These are phyloP conservation scores for Cherax quadricarinatus DNA, from an alignment of 1,140 invertebrate genomes.

Conservation along the genomic window DNA sequence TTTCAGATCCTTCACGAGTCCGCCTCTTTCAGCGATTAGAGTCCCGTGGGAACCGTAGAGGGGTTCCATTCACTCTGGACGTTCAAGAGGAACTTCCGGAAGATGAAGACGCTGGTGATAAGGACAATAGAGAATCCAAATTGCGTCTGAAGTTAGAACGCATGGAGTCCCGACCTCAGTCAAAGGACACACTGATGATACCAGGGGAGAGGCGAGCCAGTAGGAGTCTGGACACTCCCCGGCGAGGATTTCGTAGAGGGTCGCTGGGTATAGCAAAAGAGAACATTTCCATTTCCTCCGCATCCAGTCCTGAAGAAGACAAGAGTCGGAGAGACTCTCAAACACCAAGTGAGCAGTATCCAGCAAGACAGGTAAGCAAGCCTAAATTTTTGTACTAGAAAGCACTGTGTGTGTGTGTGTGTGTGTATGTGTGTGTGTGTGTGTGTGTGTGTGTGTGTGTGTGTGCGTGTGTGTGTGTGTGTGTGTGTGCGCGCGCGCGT, in stretches of 20 bases:
- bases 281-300: conserved; percentile 23
- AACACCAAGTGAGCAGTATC: not conserved
- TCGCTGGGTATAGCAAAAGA: not conserved
- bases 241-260: conserved; percentile 20
- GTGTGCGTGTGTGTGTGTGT: too few relatives aligned
- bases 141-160: not conserved
- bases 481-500: too few relatives aligned
- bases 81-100: conserved; percentile 38
- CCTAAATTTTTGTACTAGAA: not conserved
- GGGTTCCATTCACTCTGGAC: conserved; percentile 10
- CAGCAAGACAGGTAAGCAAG: not conserved
- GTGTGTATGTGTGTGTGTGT: conserved; percentile 11
- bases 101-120: not conserved
- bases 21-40: conserved; percentile 28
- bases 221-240: conserved; percentile 6
- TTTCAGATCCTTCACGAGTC: not conserved
- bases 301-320: conserved; percentile 27
- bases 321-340: conserved; percentile 11
- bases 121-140: not conserved
- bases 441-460: conserved; percentile 12
- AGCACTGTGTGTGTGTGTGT: conserved; percentile 33
- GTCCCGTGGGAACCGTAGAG: not conserved
- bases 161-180: not conserved
- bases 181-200: conserved; percentile 30
- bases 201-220: conserved; percentile 33